Conservation (phyloP, 2,113 vertebrate genomes). For the Leptobrachium ailaonicum region DNA sequence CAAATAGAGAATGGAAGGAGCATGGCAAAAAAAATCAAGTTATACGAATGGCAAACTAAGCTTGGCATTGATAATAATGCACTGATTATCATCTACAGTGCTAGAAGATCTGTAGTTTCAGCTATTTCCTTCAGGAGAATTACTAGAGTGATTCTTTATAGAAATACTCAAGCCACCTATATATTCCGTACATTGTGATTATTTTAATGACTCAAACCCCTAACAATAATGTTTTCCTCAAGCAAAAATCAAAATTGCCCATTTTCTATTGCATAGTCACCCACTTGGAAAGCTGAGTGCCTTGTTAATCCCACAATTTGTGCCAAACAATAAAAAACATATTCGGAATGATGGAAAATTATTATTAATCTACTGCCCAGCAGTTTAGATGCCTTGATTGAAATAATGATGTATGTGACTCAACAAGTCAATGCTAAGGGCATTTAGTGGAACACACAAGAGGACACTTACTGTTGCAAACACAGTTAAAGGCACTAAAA, state of each 20-base stretch:
- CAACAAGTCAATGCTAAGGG: not conserved
- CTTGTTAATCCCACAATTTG: constrained; percentile 5
- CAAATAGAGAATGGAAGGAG: not conserved
- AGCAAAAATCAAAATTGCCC: not conserved
- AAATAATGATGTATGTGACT: constrained; percentile 1
- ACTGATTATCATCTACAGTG: too few relatives aligned
- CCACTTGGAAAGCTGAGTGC: constrained; percentile 3
- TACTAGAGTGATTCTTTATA: too few relatives aligned
- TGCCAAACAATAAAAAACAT: constrained; percentile 8
- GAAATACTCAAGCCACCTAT: not conserved
- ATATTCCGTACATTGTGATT: not conserved
- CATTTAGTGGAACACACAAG: not conserved
- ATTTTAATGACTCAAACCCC: not conserved
- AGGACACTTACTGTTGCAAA: not conserved
- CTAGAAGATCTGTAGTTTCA: too few relatives aligned
- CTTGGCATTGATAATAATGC: not conserved
- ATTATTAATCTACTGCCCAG: not conserved
- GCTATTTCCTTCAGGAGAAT: too few relatives aligned
- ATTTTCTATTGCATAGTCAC: not conserved
- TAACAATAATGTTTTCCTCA: not conserved
- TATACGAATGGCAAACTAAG: not conserved
- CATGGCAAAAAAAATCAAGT: constrained; percentile 16
- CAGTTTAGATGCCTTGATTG: constrained; percentile 3
- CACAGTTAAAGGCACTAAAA: not conserved
- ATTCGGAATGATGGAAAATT: not conserved